Conservation (phyloP, 2,888 invertebrate species). For the Polietes domitor region DNA sequence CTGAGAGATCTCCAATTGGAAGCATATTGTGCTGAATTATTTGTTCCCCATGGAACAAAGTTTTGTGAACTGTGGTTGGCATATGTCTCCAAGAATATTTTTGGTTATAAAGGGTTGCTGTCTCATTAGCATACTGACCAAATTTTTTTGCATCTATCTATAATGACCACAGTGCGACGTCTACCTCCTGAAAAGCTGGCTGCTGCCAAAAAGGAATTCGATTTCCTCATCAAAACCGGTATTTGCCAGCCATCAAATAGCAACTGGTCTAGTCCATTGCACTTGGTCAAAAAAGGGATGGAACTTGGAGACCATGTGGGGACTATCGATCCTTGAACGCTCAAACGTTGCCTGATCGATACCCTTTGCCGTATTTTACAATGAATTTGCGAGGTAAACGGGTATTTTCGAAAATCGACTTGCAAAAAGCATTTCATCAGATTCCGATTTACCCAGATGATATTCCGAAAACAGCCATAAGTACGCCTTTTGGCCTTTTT, state of each 20-base stretch:
- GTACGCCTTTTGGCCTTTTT: conserved; percentile 39
- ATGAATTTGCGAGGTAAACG: conserved; percentile 25
- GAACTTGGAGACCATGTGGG: conserved; percentile 50
- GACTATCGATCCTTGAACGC: conserved; percentile 42
- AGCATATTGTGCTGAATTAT: too few relatives aligned
- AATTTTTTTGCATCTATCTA: too few relatives aligned
- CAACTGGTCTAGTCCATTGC: too few relatives aligned
- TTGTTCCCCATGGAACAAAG: too few relatives aligned
- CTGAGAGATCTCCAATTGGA: too few relatives aligned
- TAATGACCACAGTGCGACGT: too few relatives aligned
- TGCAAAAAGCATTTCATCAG: conserved; percentile 44
- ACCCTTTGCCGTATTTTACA: conserved; percentile 40
- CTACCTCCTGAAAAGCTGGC: conserved; percentile 25
- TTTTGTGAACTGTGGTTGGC: too few relatives aligned
- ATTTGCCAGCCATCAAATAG: conserved; percentile 54
- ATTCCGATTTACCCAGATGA: conserved; percentile 18
- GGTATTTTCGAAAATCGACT: conserved; percentile 54
- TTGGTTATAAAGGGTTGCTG: too few relatives aligned
- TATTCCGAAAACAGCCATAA: conserved; percentile 38
- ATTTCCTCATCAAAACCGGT: conserved; percentile 37
- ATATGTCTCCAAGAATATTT: too few relatives aligned
- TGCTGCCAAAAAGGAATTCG: conserved; percentile 39
- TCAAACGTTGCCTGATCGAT: conserved; percentile 32
- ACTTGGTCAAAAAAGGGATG: conserved; percentile 22
- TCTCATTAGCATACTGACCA: too few relatives aligned